Base-by-base conservation (phyloP, 2,888 invertebrate genomes). In the Muschampia plurimacula region DNA sequence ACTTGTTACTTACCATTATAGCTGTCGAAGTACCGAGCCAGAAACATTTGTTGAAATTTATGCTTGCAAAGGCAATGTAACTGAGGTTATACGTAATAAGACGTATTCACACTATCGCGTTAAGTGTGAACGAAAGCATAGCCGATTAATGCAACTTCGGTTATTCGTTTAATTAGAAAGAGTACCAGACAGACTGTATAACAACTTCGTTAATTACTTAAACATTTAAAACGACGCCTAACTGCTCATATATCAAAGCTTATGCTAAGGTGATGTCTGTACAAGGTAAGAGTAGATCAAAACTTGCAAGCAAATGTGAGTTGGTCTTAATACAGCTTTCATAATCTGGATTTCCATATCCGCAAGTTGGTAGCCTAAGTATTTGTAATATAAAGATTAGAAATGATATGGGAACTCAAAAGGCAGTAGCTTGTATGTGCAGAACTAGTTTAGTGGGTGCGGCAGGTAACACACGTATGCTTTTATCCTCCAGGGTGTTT, bases 21-120 rank as follows among this genome's bases (percentile, higher is more conserved):
- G 82, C 78, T 80, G 83, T 81, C 78, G 77, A 74, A 80, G 78
- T 80, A 78, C 78, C 81, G 74, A 80, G 78, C 77, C 75, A 77
- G 81, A 79, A 76, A 82, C 84, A 83, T 86, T 86, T 83, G 82
- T 82, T 70, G 77, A 82, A 85, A 86, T 87, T 86, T 85, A 86
- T 86, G 83, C 74, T 77, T 77, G 80, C 81, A 81, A 80, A 81
- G 81, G 80, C 80, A 81, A 83, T 81, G 81, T 79, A 59, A 78
- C 74, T 73, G 68, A 68, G 28, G 68, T 15, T 49, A 67, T 67
- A 67, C 59, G 67, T 49, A 60, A 22, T 62, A 69, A 62, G 69
- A 52, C 22, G 46, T 22, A 28, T 15, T 62, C 63, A 63, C 49
- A 69, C 62, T 69, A 39, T 5, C 62, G 13, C 22, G 46, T 22